These are phyloP conservation scores for Linhomoeus sp. DNA, from an alignment of 2,888 invertebrate genomes.

Conservation along the genomic window DNA sequence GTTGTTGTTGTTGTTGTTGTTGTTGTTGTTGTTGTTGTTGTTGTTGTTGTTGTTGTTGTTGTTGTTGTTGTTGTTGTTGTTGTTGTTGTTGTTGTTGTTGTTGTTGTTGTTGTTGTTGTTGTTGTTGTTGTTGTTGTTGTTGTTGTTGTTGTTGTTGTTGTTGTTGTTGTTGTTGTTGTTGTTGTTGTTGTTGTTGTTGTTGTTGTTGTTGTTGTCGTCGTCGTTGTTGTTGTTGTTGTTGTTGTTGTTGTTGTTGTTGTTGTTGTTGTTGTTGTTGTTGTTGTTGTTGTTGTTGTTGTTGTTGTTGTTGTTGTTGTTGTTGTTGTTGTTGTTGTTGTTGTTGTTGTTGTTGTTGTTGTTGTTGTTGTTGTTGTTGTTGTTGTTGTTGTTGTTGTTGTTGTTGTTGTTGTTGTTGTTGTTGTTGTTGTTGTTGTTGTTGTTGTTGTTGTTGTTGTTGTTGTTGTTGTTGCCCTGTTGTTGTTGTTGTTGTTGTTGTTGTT, in stretches of 20 bases:
- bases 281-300: background rate
- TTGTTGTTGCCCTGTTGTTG: background rate
- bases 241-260: background rate
- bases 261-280: background rate
- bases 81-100: background rate
- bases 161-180: background rate
- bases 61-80: background rate
- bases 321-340: background rate
- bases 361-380: background rate
- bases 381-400: background rate
- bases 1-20: background rate
- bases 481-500: background rate
- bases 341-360: background rate
- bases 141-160: background rate
- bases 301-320: background rate
- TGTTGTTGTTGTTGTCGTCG: background rate
- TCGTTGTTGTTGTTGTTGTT: background rate
- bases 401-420: background rate
- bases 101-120: background rate
- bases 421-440: background rate
- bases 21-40: background rate
- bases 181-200: background rate
- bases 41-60: background rate
- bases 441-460: background rate
- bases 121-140: background rate